phyloP scores from a whole-genome alignment of 2,113 vertebrate species.

The Leptodactylus fuscus region DNA sequence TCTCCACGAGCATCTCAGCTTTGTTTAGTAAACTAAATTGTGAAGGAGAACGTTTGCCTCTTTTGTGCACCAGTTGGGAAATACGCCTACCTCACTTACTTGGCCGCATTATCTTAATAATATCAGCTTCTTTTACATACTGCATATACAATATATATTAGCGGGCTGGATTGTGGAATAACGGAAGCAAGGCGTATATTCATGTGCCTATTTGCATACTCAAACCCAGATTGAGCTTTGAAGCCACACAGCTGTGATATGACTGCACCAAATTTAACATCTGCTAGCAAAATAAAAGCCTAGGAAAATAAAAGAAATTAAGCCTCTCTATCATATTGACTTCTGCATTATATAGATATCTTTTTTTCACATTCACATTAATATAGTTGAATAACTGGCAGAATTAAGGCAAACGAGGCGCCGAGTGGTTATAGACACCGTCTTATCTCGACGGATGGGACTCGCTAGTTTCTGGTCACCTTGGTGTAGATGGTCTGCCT shows the following conservation, averaged over 20 bases:
- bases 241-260: constrained; percentile 60
- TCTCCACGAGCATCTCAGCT: constrained; percentile 37
- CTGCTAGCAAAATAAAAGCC: constrained; percentile 59
- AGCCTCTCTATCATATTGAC: constrained; percentile 48
- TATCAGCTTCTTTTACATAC: constrained; percentile 56
- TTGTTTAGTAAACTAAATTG: constrained; percentile 58
- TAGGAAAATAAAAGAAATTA: constrained; percentile 57
- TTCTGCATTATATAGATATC: constrained; percentile 49
- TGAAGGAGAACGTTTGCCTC: constrained; percentile 52
- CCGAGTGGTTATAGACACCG: not conserved
- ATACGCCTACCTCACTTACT: constrained; percentile 56
- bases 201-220: constrained; percentile 57
- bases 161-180: constrained; percentile 44
- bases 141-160: constrained; percentile 54
- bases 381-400: constrained; percentile 12
- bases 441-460: not conserved
- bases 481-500: not conserved
- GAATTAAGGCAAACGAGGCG: not conserved
- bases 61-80: constrained; percentile 47
- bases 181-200: constrained; percentile 56
- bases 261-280: constrained; percentile 61
- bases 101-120: constrained; percentile 60
- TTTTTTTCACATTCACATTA: constrained; percentile 29
- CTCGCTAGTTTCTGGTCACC: not conserved
- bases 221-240: constrained; percentile 59